A percentile compares a stretch with the other conserved stretches of the same genome.
Evolutionary conservation across 2,797 vertebrate species (phyloP).

Genomic region (Crocidura indochinensis): DNA sequence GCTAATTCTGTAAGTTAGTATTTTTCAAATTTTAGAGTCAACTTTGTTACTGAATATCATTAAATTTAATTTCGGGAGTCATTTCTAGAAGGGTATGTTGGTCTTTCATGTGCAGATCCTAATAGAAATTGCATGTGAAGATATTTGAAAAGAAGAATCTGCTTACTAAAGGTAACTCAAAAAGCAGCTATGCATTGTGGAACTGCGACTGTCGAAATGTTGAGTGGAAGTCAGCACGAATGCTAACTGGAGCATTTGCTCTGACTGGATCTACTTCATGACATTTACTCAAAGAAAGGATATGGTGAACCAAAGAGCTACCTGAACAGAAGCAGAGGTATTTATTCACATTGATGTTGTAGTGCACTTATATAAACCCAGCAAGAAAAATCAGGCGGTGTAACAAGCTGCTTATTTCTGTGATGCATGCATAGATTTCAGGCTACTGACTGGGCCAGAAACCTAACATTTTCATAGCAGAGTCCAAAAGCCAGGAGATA

Average conservation of each 20-base stretch:
- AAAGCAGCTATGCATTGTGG: constrained; percentile 25
- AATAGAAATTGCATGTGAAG: neutral
- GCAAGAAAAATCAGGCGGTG: no score
- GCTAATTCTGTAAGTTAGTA: neutral
- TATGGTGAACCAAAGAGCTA: constrained; percentile 6
- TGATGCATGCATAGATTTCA: rapidly evolving
- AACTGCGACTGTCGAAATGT: neutral
- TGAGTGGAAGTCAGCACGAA: constrained; percentile 1
- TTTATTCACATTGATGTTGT: neutral
- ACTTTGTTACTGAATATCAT: neutral
- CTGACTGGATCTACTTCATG: constrained; percentile 30
- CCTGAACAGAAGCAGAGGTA: neutral
- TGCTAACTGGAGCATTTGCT: constrained; percentile 9
- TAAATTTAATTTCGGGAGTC: constrained; percentile 26
- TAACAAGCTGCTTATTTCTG: no score
- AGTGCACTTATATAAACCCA: no score
- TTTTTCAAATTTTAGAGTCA: constrained; percentile 23
- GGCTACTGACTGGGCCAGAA: no score
- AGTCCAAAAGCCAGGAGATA: no score
- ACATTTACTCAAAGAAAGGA: constrained; percentile 55
- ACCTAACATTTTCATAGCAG: no score
- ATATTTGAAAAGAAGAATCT: constrained; percentile 55
- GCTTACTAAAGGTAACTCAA: constrained; percentile 48
- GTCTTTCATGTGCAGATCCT: neutral
- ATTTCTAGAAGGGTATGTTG: neutral